Evolutionary conservation across 1,140 invertebrate species (phyloP).

Genomic region (Hyles vespertilio): DNA sequence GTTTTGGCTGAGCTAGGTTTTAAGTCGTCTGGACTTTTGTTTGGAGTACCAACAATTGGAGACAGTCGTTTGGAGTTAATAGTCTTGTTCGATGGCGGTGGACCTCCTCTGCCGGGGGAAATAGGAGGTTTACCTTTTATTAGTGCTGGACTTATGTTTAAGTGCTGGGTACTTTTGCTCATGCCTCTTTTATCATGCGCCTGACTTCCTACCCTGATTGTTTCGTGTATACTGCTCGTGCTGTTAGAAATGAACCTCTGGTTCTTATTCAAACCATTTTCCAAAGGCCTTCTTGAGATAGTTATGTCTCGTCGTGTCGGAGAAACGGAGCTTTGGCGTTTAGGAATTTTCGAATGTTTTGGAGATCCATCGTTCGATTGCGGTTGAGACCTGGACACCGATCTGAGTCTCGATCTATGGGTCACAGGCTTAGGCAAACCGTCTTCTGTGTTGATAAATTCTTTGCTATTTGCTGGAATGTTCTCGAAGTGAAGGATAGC

Average conservation of each 20-base stretch:
- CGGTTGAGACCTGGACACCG: slow-evolving; percentile 62
- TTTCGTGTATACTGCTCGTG: slow-evolving; percentile 72
- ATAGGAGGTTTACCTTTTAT: slow-evolving; percentile 71
- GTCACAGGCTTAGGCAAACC: slow-evolving; percentile 41
- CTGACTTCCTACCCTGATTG: slow-evolving; percentile 55
- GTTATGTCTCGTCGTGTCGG: slow-evolving; percentile 44
- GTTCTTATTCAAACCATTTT: slow-evolving; percentile 52
- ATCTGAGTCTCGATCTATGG: slow-evolving; percentile 50
- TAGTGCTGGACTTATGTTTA: slow-evolving; percentile 48
- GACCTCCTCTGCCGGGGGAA: slow-evolving; percentile 63
- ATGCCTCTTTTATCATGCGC: slow-evolving; percentile 53
- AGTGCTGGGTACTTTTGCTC: slow-evolving; percentile 64
- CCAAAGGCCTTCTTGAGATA: slow-evolving; percentile 35
- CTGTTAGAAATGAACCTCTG: slow-evolving; percentile 71
- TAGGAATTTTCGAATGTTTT: slow-evolving; percentile 70
- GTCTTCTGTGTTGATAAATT: slow-evolving; percentile 40
- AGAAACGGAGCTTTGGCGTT: slow-evolving; percentile 67
- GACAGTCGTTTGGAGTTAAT: slow-evolving; percentile 71
- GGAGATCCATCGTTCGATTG: slow-evolving; percentile 69
- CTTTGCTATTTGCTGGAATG: slow-evolving; percentile 35
- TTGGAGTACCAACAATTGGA: slow-evolving; percentile 71
- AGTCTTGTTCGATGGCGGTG: slow-evolving; percentile 63
- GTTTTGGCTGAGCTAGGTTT: slow-evolving; percentile 49
- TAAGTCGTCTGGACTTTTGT: slow-evolving; percentile 62
- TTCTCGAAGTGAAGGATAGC: slow-evolving; percentile 58